Conservation (phyloP, 2,113 vertebrate genomes). For the Motacilla tschutschensis region DNA sequence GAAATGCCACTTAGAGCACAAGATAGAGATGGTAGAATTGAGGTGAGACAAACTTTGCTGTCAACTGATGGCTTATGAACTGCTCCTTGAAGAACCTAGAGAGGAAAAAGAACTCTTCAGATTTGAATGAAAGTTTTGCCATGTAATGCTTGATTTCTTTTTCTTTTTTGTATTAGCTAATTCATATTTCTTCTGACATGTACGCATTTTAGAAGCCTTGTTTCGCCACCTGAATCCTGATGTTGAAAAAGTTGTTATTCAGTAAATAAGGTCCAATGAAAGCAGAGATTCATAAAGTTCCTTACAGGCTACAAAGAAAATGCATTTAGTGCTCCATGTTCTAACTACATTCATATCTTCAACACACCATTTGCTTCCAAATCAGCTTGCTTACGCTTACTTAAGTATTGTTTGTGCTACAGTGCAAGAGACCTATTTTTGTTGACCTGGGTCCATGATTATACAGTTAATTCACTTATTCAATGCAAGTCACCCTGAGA, state of each 20-base stretch:
- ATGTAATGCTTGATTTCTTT: background rate
- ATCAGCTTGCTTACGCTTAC: background rate
- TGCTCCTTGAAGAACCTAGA: slow-evolving; percentile 45
- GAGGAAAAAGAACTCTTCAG: slow-evolving; percentile 16
- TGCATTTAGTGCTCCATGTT: background rate
- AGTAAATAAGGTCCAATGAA: background rate
- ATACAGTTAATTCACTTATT: slow-evolving; percentile 11
- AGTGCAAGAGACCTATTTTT: background rate
- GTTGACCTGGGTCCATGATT: slow-evolving; percentile 27
- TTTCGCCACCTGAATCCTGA: slow-evolving; percentile 24
- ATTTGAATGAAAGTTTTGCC: background rate
- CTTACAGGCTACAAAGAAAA: slow-evolving; percentile 50
- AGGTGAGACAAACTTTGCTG: background rate
- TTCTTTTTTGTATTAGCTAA: background rate
- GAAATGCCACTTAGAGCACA: slow-evolving; percentile 28
- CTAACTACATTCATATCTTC: slow-evolving; percentile 1
- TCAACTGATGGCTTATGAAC: slow-evolving; percentile 31
- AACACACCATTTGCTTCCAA: background rate
- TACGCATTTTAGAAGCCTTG: background rate
- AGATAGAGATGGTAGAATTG: background rate
- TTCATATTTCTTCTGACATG: slow-evolving; percentile 12
- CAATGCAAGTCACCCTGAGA: slow-evolving; percentile 20
- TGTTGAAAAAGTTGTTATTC: slow-evolving; percentile 41
- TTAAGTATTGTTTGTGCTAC: background rate
- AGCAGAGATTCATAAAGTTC: background rate